A percentile compares a stretch with the other conserved stretches of the same genome.
These are phyloP conservation scores for Caenorhabditis afra DNA, from an alignment of 2,888 invertebrate species.

Conservation along the genomic window DNA sequence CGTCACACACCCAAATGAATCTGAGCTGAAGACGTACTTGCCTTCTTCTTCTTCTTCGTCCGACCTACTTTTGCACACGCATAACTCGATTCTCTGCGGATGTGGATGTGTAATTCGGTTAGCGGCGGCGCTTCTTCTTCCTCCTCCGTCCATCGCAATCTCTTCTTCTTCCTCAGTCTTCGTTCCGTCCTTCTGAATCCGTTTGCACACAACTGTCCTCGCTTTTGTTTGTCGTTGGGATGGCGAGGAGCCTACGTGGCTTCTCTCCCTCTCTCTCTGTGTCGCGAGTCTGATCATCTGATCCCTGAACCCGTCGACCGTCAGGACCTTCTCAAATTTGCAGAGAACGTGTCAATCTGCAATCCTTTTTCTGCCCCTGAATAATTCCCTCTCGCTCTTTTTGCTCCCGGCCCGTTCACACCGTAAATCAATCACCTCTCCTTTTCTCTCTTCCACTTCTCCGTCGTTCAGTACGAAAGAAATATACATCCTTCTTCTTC, in stretches of 20 bases:
- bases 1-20: constrained; percentile 25
- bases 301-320: too few species aligned
- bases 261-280: too few species aligned
- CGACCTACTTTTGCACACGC: constrained; percentile 29
- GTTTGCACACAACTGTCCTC: neutral
- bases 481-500: constrained; percentile 1
- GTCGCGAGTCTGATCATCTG: too few species aligned
- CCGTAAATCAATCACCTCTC: constrained; percentile 1
- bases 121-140: constrained; percentile 11
- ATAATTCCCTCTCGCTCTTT: neutral
- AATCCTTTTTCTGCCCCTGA: constrained; percentile 5
- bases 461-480: constrained; percentile 15
- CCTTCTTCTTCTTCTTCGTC: neutral
- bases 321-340: neutral
- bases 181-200: neutral
- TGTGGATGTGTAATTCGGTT: constrained; percentile 28
- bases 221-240: too few species aligned
- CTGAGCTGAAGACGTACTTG: constrained; percentile 35
- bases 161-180: neutral
- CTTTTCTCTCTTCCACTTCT: constrained; percentile 9
- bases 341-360: neutral
- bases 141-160: constrained; percentile 1
- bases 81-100: constrained; percentile 25
- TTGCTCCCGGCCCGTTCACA: neutral
- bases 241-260: too few species aligned